Conservation (phyloP, 2,797 vertebrate species). For the Peromyscus nudipes region DNA sequence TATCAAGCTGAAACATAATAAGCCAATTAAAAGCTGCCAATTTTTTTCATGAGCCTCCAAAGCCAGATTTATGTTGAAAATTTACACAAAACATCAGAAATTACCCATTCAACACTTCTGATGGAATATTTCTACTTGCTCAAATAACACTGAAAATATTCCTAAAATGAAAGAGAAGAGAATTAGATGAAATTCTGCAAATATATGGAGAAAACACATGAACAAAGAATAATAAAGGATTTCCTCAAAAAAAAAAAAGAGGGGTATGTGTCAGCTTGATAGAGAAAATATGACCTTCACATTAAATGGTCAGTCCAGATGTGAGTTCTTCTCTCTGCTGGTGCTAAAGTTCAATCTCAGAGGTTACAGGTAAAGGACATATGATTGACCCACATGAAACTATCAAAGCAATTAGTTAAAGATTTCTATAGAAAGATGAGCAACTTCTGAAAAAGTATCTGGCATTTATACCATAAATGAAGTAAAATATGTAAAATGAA, state of each 20-base stretch:
- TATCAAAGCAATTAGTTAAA: neutral
- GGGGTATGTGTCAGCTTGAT: neutral
- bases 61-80: neutral
- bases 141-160: neutral
- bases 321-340: neutral
- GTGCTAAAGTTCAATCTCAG: neutral
- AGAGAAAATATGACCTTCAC: neutral
- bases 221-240: neutral
- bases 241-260: neutral
- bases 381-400: neutral
- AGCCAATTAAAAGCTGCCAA: neutral
- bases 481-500: neutral
- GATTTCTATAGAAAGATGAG: neutral
- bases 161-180: neutral
- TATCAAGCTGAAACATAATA: constrained; percentile 23
- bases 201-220: neutral
- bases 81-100: neutral
- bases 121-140: neutral
- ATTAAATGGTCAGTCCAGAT: neutral
- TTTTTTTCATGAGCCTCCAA: neutral
- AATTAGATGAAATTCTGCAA: neutral
- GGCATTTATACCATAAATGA: neutral
- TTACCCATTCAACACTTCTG: neutral
- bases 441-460: neutral
- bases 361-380: neutral